Evolutionary conservation across 2,113 vertebrate species (phyloP).

Genomic region (Lepus timidus): DNA sequence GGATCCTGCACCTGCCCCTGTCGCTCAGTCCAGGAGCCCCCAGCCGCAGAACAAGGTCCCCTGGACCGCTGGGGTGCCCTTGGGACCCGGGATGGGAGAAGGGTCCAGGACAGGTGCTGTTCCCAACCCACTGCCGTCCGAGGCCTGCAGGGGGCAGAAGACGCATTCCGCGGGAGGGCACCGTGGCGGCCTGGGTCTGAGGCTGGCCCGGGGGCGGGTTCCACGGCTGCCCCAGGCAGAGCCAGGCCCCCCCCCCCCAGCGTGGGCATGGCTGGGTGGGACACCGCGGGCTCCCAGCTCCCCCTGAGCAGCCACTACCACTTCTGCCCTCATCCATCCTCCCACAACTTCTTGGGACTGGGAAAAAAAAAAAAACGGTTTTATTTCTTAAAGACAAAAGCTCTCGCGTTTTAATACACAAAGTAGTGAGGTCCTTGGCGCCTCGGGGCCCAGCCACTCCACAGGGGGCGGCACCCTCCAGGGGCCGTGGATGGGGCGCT

Average conservation of each 20-base stretch:
- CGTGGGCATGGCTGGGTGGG: too few relatives aligned
- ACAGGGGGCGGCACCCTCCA: not conserved
- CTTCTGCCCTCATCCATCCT: not conserved
- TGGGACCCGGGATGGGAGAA: not conserved
- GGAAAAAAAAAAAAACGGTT: slow-evolving; percentile 38
- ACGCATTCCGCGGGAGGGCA: not conserved
- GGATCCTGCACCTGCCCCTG: too few relatives aligned
- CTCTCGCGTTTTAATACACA: slow-evolving; percentile 73
- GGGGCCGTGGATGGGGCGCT: not conserved
- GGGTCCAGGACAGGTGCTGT: not conserved
- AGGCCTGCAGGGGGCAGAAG: not conserved
- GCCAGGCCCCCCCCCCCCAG: too few relatives aligned
- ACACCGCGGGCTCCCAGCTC: not conserved
- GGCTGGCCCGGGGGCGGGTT: not conserved
- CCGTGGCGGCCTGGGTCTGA: not conserved
- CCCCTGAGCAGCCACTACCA: not conserved
- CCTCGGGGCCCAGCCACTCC: not conserved
- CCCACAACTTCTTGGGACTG: slow-evolving; percentile 4
- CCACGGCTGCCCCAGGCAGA: rapidly evolving
- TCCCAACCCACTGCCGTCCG: rapidly evolving
- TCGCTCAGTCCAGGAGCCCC: not conserved
- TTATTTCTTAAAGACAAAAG: slow-evolving; percentile 79
- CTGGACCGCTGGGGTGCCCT: not conserved
- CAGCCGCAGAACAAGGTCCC: not conserved
- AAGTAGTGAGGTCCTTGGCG: slow-evolving; percentile 62